Base-by-base conservation (phyloP, 2,797 vertebrate species). In the Thaleichthys pacificus region DNA sequence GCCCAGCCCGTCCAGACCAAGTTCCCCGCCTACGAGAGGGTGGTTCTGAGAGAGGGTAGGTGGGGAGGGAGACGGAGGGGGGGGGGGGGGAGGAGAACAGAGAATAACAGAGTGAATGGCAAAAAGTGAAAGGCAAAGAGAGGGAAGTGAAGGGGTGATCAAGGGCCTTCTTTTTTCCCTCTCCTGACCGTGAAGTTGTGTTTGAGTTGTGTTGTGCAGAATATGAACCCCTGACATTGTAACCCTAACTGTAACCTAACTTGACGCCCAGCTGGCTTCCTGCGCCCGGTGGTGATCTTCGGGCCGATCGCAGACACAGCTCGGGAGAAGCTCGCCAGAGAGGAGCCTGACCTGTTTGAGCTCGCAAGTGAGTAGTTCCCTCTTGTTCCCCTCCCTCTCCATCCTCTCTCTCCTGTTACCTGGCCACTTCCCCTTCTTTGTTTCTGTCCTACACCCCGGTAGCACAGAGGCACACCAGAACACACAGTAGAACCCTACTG, bases 1-100 rank as follows among this genome's bases (percentile, higher is more conserved):
- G 97, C 97, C 8, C 98, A 99, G 8, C 98, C 97, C 1, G 97
- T 99, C 71, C 97, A 99, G 79, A 99, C 98, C 0, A 99, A 99
- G 88, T 99, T 99, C 84, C 97, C 98, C 66, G 98, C 98, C 1
- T 99, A 99, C 68, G 97, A 99, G 87, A 94, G 98, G 85, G 97
- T 99, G 71, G 98, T 99, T 24, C 94, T 99, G 72, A 92, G 98
- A 91, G 98, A 99, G 92, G 98, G 98, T 99, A n/a, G 51, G 19
- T 17, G 3, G 6, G 51, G 51, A n/a, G 17, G 51, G 51, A 54
- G 47, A 51, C 2, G 49, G 49, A 51, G 49, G 49, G 3, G 1
- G 49, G 49, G 79, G 1, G 26, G 24, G 1, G 22, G 11, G 14
- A n/a, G 15, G 61, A 30, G 28, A 32, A 28, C 3, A 61, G 58